Evolutionary conservation across 2,113 vertebrate species (phyloP).

Genomic region (Lutjanus erythropterus): DNA sequence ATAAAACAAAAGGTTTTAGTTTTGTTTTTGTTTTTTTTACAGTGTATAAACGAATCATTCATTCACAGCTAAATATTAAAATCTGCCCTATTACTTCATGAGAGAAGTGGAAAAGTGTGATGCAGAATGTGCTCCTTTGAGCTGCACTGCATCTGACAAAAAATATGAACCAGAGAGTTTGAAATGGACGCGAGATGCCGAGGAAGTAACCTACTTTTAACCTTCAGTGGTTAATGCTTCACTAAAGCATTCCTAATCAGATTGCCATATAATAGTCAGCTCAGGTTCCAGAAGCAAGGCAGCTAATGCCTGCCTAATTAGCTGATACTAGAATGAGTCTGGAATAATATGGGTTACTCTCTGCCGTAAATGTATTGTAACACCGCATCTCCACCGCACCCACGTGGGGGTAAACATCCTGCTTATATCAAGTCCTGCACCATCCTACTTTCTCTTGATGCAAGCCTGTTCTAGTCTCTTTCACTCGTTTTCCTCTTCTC

Average conservation of each 20-base stretch:
- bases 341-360: conserved; percentile 29
- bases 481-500: not conserved
- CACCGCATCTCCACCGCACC: conserved; percentile 19
- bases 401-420: conserved; percentile 26
- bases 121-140: not conserved
- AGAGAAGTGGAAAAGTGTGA: not conserved
- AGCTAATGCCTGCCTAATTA: conserved; percentile 36
- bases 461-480: conserved; percentile 52
- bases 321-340: conserved; percentile 33
- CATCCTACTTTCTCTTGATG: conserved; percentile 28
- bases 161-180: not conserved
- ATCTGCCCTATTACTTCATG: not conserved
- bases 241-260: conserved; percentile 24
- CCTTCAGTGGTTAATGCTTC: not conserved
- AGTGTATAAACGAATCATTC: conserved; percentile 12
- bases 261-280: conserved; percentile 2
- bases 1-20: no score
- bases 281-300: conserved; percentile 33
- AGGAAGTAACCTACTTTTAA: conserved; percentile 31
- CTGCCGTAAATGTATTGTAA: conserved; percentile 46
- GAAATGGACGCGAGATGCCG: not conserved
- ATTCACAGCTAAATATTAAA: conserved; percentile 19
- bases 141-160: not conserved
- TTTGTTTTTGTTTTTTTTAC: no score
- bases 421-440: conserved; percentile 8